Evolutionary conservation across 2,113 vertebrate genomes (phyloP), one percentile per base, ranked within the genome.

Genomic region (Paedocypris sp.): DNA sequence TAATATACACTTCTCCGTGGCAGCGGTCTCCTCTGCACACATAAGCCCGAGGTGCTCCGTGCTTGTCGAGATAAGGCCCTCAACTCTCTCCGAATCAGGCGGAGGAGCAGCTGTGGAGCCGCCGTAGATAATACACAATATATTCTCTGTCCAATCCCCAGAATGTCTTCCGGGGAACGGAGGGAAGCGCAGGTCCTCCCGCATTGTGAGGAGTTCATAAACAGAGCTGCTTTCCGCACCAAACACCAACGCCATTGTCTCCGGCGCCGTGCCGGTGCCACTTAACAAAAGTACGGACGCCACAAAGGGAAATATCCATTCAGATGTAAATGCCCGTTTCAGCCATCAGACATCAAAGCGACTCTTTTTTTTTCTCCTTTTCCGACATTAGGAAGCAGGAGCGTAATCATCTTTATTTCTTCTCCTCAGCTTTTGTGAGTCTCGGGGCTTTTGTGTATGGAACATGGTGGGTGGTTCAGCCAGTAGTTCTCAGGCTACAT

Each of bases 311-410:
- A 75, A 69, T 51, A 53, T 56, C 68, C 50, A 74, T 82, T 80
- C 71, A 80, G 48, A 82, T 80, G 79, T 69, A 75, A 81, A 81
- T 81, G 67, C 66, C 74, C 45, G 54, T 48, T 62, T 51, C 60
- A 68, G 76, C 65, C 65, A 67, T 73, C 71, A 71, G 62, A 76
- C 74, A 68, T 72, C 64, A 74, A 74, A 74, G 60, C 67, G 68
- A 64, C 62, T 51, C 60, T 73, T 62, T 73, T 73, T 26, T 41
- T 60, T 67, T 42, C 62, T 70, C 13, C 41, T 47, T 60, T 53
- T 31, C 61, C 35, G 62, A 68, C 64, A 76, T 75, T 70, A 39
- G 48, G 43, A 23, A 46, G 31, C 29, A 67, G 39, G 61, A 68
- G 60, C 60, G 64, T 74, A 57, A 73, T 67, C 48, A 67, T 70